Conservation (phyloP, 2,797 vertebrate species). For the Pangasius mekongensis region DNA sequence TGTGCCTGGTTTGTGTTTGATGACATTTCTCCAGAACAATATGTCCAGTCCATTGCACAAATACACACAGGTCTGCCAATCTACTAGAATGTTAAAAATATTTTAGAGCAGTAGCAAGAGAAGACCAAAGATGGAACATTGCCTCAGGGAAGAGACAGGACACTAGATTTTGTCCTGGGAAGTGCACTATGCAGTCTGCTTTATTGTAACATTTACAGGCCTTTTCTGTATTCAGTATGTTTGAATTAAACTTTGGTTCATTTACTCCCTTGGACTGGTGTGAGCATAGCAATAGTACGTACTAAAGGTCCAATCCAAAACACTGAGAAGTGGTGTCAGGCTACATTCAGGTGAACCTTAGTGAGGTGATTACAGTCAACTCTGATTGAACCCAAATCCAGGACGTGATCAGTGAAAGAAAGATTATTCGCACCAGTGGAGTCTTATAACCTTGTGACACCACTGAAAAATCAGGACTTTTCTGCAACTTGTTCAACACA, state of each 20-base stretch:
- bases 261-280: not conserved
- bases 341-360: not conserved
- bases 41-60: conserved; percentile 39
- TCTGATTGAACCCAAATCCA: not conserved
- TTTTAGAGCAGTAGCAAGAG: conserved; percentile 1
- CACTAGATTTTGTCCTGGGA: not conserved
- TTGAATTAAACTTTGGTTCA: not conserved
- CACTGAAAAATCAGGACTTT: not conserved
- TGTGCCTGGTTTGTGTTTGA: conserved; percentile 55
- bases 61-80: conserved; percentile 25
- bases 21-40: conserved; percentile 52
- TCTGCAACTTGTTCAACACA: not conserved
- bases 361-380: not conserved
- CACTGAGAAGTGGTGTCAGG: not conserved
- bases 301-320: not conserved
- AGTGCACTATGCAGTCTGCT: not conserved
- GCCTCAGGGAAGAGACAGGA: not conserved
- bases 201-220: not conserved
- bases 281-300: not conserved
- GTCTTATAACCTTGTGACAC: not conserved
- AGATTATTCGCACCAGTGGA: not conserved
- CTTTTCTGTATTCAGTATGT: not conserved
- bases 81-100: conserved; percentile 33
- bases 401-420: not conserved
- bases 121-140: not conserved